Evolutionary conservation across 2,888 invertebrate genomes (phyloP).

Genomic region (Microctonus brassicae): DNA sequence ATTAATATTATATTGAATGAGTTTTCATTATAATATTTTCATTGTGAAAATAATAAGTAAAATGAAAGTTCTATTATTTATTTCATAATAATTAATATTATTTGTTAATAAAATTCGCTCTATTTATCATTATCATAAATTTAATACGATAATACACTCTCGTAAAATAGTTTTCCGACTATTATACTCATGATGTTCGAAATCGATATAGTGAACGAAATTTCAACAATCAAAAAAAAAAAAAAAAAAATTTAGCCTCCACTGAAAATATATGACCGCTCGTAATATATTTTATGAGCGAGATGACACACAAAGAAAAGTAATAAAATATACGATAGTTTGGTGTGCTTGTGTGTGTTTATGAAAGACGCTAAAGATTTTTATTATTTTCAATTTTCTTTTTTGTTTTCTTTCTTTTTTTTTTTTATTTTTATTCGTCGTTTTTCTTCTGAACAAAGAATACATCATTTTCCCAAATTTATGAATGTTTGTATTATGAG

Average conservation of each 20-base stretch:
- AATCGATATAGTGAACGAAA: not conserved
- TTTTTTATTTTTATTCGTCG: not conserved
- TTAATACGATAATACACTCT: not conserved
- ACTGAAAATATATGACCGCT: not conserved
- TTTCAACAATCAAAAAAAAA: not conserved
- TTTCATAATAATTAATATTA: too few relatives aligned
- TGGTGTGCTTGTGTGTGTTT: too few relatives aligned
- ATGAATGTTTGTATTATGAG: not conserved
- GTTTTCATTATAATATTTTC: too few relatives aligned
- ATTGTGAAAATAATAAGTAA: too few relatives aligned
- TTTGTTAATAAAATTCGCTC: not conserved
- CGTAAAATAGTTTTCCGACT: not conserved
- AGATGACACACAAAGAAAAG: not conserved
- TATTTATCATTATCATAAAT: not conserved
- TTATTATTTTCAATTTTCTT: not conserved
- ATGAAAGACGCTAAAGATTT: too few relatives aligned
- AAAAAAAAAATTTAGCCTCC: not conserved
- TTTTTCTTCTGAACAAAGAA: not conserved
- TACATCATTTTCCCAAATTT: not conserved
- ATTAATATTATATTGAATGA: too few relatives aligned
- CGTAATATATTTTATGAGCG: not conserved
- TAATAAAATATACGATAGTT: not conserved
- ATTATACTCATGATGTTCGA: not conserved
- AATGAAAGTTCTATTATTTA: too few relatives aligned
- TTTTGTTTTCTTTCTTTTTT: not conserved